Percentiles rank a stretch among this genome's conserved stretches.
Conservation (phyloP, 2,888 invertebrate species). For the Thereva nobilitata region DNA sequence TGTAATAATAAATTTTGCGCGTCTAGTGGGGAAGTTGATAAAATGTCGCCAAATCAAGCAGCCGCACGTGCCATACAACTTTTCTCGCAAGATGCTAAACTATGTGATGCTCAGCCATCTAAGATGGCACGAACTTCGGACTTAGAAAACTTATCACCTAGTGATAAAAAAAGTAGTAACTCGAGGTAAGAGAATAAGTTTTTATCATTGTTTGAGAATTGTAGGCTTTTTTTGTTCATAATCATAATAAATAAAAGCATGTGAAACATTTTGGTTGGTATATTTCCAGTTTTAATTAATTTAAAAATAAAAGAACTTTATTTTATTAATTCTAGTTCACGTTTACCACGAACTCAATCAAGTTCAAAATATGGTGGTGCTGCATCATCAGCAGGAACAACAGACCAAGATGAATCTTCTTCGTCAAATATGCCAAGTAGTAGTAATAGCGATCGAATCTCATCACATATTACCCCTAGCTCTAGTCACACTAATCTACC, state of each 20-base stretch:
- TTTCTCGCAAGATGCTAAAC: conserved; percentile 79
- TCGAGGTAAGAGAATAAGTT: conserved; percentile 19
- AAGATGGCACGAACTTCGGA: conserved; percentile 70
- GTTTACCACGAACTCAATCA: conserved; percentile 36
- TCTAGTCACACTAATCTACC: conserved; percentile 21
- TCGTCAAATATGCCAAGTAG: conserved; percentile 31
- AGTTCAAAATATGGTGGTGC: conserved; percentile 32
- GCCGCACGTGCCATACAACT: conserved; percentile 87
- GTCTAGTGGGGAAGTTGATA: conserved; percentile 81
- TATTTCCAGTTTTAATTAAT: background rate
- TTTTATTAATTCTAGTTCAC: conserved; percentile 34
- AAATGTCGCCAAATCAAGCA: conserved; percentile 84
- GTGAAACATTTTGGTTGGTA: background rate
- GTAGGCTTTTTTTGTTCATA: background rate
- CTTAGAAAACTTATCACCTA: conserved; percentile 37
- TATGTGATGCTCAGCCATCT: conserved; percentile 75
- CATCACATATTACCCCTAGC: conserved; percentile 17
- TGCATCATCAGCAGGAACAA: conserved; percentile 16
- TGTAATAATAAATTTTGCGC: conserved; percentile 88
- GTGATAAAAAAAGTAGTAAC: conserved; percentile 33
- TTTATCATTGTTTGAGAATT: background rate
- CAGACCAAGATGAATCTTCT: conserved; percentile 27
- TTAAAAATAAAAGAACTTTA: background rate
- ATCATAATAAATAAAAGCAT: background rate
- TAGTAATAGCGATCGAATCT: conserved; percentile 28